Conservation (phyloP, 2,797 vertebrate species). For the Bradypodion ventrale region DNA sequence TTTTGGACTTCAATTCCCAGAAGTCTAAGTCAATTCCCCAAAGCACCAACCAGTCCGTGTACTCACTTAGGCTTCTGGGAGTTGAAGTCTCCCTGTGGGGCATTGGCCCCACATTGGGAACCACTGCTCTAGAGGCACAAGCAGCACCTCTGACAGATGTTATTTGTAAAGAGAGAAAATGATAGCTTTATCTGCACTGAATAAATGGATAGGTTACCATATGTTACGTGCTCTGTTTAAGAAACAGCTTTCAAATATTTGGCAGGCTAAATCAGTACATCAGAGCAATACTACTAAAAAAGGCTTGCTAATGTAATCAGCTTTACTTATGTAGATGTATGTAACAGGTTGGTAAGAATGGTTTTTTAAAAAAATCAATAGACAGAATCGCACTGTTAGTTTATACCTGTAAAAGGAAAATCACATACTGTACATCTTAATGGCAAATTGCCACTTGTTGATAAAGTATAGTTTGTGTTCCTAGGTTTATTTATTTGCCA, state of each 20-base stretch:
- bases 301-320: conserved; percentile 13
- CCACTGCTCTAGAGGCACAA: not conserved
- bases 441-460: no score
- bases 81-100: no score
- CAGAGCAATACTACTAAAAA: not conserved
- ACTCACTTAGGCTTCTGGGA: no score
- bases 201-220: conserved; percentile 1
- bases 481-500: no score
- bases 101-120: no score
- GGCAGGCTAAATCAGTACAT: conserved; percentile 11
- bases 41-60: no score
- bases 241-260: conserved; percentile 1
- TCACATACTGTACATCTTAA: no score
- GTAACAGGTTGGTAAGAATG: rapidly evolving
- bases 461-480: no score
- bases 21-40: no score
- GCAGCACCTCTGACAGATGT: not conserved
- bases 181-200: not conserved
- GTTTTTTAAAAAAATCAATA: not conserved
- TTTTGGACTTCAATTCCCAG: no score
- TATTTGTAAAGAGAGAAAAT: conserved; percentile 24
- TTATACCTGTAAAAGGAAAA: no score
- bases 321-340: not conserved
- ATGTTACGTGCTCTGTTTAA: conserved; percentile 32
- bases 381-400: no score